phyloP scores from a whole-genome alignment of 2,888 invertebrate genomes.

The Drosophila parthenogenetica region DNA sequence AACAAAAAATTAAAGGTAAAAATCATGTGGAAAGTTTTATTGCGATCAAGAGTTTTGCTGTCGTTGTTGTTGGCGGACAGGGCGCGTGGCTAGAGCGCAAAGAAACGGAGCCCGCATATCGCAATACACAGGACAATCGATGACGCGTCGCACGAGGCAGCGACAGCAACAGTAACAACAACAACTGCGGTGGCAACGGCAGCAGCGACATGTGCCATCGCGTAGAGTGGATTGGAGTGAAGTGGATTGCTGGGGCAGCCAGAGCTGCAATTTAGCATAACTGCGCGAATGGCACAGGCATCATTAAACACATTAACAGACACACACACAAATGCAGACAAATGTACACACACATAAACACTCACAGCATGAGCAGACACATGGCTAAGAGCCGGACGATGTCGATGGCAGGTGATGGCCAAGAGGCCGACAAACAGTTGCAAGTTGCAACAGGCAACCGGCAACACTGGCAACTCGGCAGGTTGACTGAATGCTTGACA shows the following conservation, averaged over 20 bases:
- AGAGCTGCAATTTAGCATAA: conserved; percentile 73
- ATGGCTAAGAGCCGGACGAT: conserved; percentile 43
- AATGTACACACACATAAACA: not conserved
- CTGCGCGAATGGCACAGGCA: conserved; percentile 73
- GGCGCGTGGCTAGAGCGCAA: conserved; percentile 59
- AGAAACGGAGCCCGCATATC: conserved; percentile 48
- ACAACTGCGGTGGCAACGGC: conserved; percentile 3
- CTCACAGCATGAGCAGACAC: conserved; percentile 16
- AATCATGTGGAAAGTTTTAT: conserved; percentile 69
- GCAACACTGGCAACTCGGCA: conserved; percentile 34
- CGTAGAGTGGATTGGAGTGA: conserved; percentile 20
- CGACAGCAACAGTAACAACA: not conserved
- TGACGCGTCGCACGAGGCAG: conserved; percentile 63
- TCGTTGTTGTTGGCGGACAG: conserved; percentile 23
- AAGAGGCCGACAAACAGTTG: conserved; percentile 66
- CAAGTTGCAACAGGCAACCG: conserved; percentile 2
- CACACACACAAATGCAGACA: conserved; percentile 31
- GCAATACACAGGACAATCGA: conserved; percentile 67
- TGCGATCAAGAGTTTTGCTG: conserved; percentile 23
- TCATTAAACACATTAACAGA: conserved; percentile 79
- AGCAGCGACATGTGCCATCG: conserved; percentile 47
- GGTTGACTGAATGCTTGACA: conserved; percentile 55
- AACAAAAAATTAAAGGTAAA: conserved; percentile 37
- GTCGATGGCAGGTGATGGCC: conserved; percentile 73
- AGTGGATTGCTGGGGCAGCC: conserved; percentile 26